phyloP scores from a whole-genome alignment of 2,113 vertebrate genomes.

The Dasyprocta punctata region DNA sequence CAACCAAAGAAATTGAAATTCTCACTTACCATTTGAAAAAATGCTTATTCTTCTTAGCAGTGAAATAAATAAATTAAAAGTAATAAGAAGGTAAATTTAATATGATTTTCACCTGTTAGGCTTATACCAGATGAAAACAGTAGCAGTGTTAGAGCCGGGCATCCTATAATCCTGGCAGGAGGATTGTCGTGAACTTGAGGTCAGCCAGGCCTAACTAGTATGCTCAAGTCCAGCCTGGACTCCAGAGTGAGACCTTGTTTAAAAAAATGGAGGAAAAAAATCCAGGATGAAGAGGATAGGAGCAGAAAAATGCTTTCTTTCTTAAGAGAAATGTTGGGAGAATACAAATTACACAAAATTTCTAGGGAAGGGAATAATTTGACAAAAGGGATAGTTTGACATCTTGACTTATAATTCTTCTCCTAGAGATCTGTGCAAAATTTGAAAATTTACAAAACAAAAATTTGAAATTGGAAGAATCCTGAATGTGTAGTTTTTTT shows the following conservation, averaged over 20 bases:
- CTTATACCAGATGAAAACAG: not conserved
- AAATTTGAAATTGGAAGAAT: not conserved
- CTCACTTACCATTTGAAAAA: not conserved
- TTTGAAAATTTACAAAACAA: not conserved
- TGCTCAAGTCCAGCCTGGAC: not conserved
- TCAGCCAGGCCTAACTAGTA: not conserved
- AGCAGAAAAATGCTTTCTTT: not conserved
- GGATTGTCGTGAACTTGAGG: not conserved
- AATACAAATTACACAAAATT: not conserved
- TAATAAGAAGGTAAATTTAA: not conserved
- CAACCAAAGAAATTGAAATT: slow-evolving; percentile 9
- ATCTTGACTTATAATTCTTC: not conserved
- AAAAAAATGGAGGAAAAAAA: not conserved
- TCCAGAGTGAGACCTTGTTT: not conserved
- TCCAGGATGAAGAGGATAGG: not conserved
- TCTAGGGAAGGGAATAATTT: not conserved
- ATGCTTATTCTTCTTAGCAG: slow-evolving; percentile 20
- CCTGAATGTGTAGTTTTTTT: not conserved
- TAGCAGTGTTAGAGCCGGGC: not conserved
- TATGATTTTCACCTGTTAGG: not conserved
- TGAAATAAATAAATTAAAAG: not conserved
- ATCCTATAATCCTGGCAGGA: not conserved
- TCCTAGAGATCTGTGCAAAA: not conserved
- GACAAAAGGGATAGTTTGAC: not conserved
- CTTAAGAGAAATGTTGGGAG: not conserved